These are phyloP conservation scores for Psettodes erumei DNA, from an alignment of 2,113 vertebrate genomes.

Conservation along the genomic window DNA sequence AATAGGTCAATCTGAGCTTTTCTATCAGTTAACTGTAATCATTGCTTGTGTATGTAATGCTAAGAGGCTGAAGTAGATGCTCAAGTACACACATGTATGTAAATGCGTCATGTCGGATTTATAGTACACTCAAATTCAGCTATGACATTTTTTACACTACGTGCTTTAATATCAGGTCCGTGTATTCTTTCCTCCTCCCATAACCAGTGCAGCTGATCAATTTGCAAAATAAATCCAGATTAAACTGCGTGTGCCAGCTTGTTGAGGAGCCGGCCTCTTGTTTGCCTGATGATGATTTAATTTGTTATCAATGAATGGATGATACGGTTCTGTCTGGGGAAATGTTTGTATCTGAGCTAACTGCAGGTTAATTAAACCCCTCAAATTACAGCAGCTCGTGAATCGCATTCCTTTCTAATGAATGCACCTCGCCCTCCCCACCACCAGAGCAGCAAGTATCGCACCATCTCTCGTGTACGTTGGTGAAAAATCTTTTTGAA, in stretches of 20 bases:
- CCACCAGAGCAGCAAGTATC: slow-evolving; percentile 55
- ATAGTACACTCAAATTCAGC: neutral
- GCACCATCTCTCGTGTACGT: slow-evolving; percentile 4
- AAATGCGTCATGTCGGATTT: neutral
- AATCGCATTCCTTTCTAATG: slow-evolving; percentile 78
- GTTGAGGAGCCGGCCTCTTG: neutral
- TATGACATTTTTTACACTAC: neutral
- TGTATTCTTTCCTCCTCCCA: neutral
- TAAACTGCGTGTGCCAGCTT: slow-evolving; percentile 6
- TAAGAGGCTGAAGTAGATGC: neutral
- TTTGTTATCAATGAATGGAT: neutral
- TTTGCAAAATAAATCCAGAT: slow-evolving; percentile 10
- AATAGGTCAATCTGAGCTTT: neutral
- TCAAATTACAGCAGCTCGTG: slow-evolving; percentile 46
- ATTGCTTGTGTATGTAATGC: neutral
- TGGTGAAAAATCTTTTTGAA: neutral
- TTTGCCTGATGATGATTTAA: slow-evolving; percentile 5
- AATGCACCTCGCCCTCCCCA: slow-evolving; percentile 66
- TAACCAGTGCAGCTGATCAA: neutral
- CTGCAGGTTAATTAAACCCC: slow-evolving; percentile 32
- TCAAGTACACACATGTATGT: neutral
- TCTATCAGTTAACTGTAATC: neutral
- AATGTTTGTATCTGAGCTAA: slow-evolving; percentile 24
- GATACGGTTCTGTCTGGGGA: neutral
- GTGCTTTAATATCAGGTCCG: neutral